phyloP scores from a whole-genome alignment of 1,140 invertebrate genomes.

The Drosophila pseudoobscura region DNA sequence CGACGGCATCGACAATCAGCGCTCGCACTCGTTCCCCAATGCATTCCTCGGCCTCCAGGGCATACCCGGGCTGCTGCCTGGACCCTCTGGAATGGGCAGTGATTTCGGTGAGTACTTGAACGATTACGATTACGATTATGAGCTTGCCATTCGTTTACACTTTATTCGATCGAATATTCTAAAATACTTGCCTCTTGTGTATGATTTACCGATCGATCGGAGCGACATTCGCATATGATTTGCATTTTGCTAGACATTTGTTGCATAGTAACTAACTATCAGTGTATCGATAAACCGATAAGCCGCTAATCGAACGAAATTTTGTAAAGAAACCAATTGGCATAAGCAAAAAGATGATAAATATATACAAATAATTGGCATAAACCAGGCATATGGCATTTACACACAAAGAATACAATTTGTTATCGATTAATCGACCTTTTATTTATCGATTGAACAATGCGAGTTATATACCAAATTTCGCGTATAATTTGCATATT shows the following conservation, averaged over 20 bases:
- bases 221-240: constrained; percentile 63
- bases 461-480: constrained; percentile 1
- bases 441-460: constrained; percentile 18
- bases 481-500: constrained; percentile 38
- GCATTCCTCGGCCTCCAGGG: constrained; percentile 89
- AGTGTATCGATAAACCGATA: constrained; percentile 67
- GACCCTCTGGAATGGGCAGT: constrained; percentile 91
- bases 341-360: constrained; percentile 32
- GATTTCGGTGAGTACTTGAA: constrained; percentile 90
- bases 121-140: constrained; percentile 6
- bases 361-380: constrained; percentile 36
- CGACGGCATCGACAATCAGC: constrained; percentile 85
- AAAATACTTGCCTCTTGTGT: constrained; percentile 71
- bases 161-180: constrained; percentile 42
- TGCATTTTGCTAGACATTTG: constrained; percentile 60
- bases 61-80: constrained; percentile 89
- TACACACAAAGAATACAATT: neutral
- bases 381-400: neutral
- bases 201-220: constrained; percentile 63
- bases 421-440: constrained; percentile 45
- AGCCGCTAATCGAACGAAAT: constrained; percentile 5
- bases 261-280: constrained; percentile 63
- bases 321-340: constrained; percentile 33
- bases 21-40: constrained; percentile 88
- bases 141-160: constrained; percentile 57